Conservation (phyloP, 2,888 invertebrate species). For the Hirtodrosophila trivittata region DNA sequence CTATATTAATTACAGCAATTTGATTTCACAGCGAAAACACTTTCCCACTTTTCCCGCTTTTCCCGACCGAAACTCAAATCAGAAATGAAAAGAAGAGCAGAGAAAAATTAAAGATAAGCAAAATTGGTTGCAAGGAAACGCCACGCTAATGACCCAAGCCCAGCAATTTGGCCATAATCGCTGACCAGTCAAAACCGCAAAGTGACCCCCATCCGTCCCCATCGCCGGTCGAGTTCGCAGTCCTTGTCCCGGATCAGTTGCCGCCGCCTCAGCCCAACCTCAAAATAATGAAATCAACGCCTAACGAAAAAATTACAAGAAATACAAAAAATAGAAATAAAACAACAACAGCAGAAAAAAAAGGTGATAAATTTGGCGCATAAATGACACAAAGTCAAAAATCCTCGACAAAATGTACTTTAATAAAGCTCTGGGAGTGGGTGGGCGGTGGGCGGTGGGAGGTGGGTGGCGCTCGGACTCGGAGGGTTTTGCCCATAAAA, state of each 20-base stretch:
- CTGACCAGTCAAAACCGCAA: slow-evolving; percentile 40
- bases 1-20: too few relatives aligned
- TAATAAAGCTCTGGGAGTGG: slow-evolving; percentile 49
- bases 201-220: slow-evolving; percentile 5
- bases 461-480: not conserved
- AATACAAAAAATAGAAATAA: slow-evolving; percentile 9
- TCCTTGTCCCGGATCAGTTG: not conserved
- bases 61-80: too few relatives aligned
- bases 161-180: slow-evolving; percentile 49
- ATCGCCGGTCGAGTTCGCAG: not conserved
- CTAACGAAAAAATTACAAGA: not conserved
- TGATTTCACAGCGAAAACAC: slow-evolving; percentile 2
- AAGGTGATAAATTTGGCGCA: slow-evolving; percentile 65
- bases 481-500: slow-evolving; percentile 18
- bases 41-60: slow-evolving; percentile 7
- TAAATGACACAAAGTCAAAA: slow-evolving; percentile 66
- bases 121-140: slow-evolving; percentile 24
- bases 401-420: slow-evolving; percentile 58
- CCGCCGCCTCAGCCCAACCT: not conserved
- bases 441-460: too few relatives aligned
- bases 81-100: slow-evolving; percentile 5
- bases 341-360: slow-evolving; percentile 33
- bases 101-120: slow-evolving; percentile 30
- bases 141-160: slow-evolving; percentile 50
- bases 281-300: slow-evolving; percentile 56